Evolutionary conservation across 2,797 vertebrate species (phyloP), one percentile per base, ranked within the genome.

Genomic region (Mus minutoides): DNA sequence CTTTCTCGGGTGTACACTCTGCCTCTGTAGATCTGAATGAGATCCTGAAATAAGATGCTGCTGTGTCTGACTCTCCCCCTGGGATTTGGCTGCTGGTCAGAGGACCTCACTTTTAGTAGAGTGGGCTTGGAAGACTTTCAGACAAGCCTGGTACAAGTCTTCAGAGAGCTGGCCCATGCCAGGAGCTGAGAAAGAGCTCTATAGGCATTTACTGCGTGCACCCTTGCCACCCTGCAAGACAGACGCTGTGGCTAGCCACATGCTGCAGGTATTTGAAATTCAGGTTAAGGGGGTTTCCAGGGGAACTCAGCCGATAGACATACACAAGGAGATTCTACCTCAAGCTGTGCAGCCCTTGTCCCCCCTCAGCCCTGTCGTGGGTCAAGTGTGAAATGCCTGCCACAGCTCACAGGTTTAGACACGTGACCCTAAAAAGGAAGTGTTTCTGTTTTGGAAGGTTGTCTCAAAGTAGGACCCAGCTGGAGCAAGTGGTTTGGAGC

Each of bases 111-210:
- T 31, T 64, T 58, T 43, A 78, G 31, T 0, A n/a, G 22, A 56
- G 9, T 49, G 24, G 12, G 52, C n/a, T 22, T 0, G 46, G 71
- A 49, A 43, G 58, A 56, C 67, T 77, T 77, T 56, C 37, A n/a
- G 17, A 85, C 5, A 43, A 88, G 21, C 21, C 24, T 37, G 9
- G 9, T 1, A 2, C 14, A 24, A 19, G 0, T 24, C 69, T 62
- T n/a, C 21, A 22, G 37, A n/a, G 40, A 0, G 6, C 75, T 21
- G 62, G 37, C 10, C 60, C 24, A 4, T 0, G 8, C 83, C 73
- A 17, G 75, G 67, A 67, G 24, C 19, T 0, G 0, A 12, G 37
- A 34, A 11, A 29, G n/a, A 0, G 29, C 34, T 19, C 4, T 17
- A 2, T 0, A 0, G 54, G 26, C 52, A 2, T 21, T 24, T 3